Evolutionary conservation across 2,797 vertebrate genomes (phyloP), one percentile per base, ranked within the genome.

Genomic region (Halcyon chelicuti): DNA sequence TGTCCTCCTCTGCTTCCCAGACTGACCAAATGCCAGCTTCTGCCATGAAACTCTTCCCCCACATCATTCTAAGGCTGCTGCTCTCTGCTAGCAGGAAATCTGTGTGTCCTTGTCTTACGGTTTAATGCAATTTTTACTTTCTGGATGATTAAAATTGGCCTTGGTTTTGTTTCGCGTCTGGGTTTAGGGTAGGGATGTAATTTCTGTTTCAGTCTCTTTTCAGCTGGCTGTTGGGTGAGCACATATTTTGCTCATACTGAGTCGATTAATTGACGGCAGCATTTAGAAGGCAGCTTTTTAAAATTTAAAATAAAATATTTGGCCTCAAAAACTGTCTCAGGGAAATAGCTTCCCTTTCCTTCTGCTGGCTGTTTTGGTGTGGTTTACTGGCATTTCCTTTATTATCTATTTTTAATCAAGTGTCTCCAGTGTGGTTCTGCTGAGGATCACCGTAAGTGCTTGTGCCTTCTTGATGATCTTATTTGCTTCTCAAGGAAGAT

Each of bases 331-430:
- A 20, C 18, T 55, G 62, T n/a, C 80, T 44, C 21, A 55, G 74
- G 94, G 94, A 93, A 96, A 82, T 86, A 7, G 68, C 71, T 90
- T 90, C 73, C 65, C 20, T 87, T 94, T 63, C 33, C 20, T 72
- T 62, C 73, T 88, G 21, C 17, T 75, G 61, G 25, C 46, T 81
- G 12, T 54, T 86, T 73, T 85, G 73, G 74, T 46, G 81, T 63
- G 89, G 92, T 86, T 91, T 54, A 22, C 55, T 49, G 9, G 16
- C 1, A 14, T 94, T 98, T 97, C 95, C 96, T 96, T 67, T 73
- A 25, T 92, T 86, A 47, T 80, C 65, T 89, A 80, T 90, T 94
- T 90, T 47, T 72, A 67, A 46, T 47, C 39, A 58, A 31, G 2
- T 73, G 82, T 89, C 65, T 81, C 60, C 10, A 10, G 7, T 1